Base-by-base conservation (phyloP, 2,888 invertebrate genomes). In the Priocnemis perturbator region DNA sequence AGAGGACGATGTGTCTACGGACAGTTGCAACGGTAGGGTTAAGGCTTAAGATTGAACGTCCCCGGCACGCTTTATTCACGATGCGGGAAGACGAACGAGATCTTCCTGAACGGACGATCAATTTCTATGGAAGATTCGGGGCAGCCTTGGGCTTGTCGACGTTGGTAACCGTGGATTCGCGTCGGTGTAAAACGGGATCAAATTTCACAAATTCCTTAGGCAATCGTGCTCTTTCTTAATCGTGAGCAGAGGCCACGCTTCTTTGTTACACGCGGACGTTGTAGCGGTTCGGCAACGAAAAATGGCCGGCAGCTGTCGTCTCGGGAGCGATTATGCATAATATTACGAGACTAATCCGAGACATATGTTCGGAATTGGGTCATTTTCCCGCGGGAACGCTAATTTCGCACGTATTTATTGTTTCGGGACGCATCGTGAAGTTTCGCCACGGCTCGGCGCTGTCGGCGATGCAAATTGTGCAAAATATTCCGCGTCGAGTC, bases 251-350 rank as follows among this genome's bases (percentile, higher is more conserved):
- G 26, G 21, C 11, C 19, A 2, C 23, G 19, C 11, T 7, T 37
- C 37, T 37, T 37, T 37, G 11, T 11, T 7, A 11, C 11, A 11
- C 11, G 7, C 37, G 37, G 37, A 11, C 37, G 11, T 26, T 7
- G 1, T 37, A 37, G 4, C 37, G 37, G 37, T 37, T 37, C 37
- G 37, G 1, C 37, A 9, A 9, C 37, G 37, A 37, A 37, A 37
- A 37, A 37, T 37, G 37, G 76, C 76, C 74, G 74, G 69, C 86
- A 82, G 84, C 84, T 84, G 86, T 74, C 66, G 71, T 57, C 74
- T 53, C 53, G 57, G 79, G 76, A 37, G 14, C 84, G 77, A 86
- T 87, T 86, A 84, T 79, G 86, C 87, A 85, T 87, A 87, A 87
- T 86, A 82, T 85, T 81, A 85, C 74, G 79, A 73, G 72, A 70